Evolutionary conservation across 2,888 invertebrate species (phyloP).

Genomic region (Lordiphosa fenestrarum): DNA sequence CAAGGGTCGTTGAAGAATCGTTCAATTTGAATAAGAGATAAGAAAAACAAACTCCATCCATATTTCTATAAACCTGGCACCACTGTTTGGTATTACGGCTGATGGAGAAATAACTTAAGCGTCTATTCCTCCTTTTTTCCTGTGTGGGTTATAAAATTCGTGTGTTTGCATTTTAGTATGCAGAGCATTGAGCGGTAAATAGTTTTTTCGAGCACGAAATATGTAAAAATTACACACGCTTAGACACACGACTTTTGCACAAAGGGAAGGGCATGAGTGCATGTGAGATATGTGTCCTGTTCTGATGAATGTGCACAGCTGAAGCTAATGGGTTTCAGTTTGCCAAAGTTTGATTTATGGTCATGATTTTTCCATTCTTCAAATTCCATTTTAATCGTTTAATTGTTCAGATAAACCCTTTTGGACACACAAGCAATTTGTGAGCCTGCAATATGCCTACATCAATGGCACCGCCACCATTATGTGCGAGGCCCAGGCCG

Average conservation of each 20-base stretch:
- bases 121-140: constrained; percentile 9
- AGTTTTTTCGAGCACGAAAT: constrained; percentile 65
- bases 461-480: constrained; percentile 82
- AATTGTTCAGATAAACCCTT: constrained; percentile 76
- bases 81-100: constrained; percentile 37
- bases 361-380: constrained; percentile 37
- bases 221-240: constrained; percentile 52
- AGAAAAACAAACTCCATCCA: too few relatives aligned
- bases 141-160: constrained; percentile 36
- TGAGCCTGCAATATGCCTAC: constrained; percentile 75
- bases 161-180: constrained; percentile 54
- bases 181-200: constrained; percentile 56
- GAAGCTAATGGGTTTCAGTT: constrained; percentile 54
- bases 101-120: constrained; percentile 51
- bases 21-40: too few relatives aligned
- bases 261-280: constrained; percentile 1
- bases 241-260: constrained; percentile 21
- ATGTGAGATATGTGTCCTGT: constrained; percentile 9
- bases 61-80: background rate
- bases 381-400: constrained; percentile 19
- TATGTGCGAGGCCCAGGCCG: constrained; percentile 83
- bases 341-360: constrained; percentile 53
- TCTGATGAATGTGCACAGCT: constrained; percentile 47
- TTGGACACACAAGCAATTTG: constrained; percentile 70
- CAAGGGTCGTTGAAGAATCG: too few relatives aligned